phyloP scores from a whole-genome alignment of 2,797 vertebrate species.

The Hapalemur alaotrensis region DNA sequence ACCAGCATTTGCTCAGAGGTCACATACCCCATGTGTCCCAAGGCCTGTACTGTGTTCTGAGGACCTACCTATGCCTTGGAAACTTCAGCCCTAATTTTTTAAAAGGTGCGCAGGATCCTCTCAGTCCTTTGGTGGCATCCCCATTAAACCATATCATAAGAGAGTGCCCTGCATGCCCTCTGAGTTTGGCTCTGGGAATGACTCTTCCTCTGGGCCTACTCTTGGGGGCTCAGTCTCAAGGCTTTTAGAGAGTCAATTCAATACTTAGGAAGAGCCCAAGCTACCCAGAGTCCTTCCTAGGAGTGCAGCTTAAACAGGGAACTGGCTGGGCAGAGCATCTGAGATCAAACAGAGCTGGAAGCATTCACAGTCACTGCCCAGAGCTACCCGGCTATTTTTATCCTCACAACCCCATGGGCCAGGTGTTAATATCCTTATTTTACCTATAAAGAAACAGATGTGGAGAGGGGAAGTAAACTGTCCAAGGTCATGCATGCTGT shows the following conservation, averaged over 20 bases:
- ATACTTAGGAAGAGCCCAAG: background rate
- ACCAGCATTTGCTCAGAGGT: background rate
- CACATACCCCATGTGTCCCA: too few relatives aligned
- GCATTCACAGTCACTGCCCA: background rate
- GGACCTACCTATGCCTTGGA: background rate
- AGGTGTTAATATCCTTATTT: background rate
- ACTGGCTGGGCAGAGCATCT: background rate
- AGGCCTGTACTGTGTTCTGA: background rate
- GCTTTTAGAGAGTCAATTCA: background rate
- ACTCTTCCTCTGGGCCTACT: background rate
- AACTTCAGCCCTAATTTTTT: background rate
- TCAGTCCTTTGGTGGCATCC: background rate
- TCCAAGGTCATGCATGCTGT: background rate
- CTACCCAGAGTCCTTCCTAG: background rate
- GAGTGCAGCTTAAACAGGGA: background rate
- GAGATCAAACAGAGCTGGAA: background rate
- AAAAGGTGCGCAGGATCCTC: background rate
- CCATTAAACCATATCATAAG: background rate
- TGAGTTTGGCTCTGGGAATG: background rate
- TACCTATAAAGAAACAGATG: background rate
- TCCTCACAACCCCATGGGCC: background rate
- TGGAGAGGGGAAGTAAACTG: background rate
- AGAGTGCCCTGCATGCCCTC: background rate
- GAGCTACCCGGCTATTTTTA: background rate
- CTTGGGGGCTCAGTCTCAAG: background rate